These are phyloP conservation scores for Puma concolor DNA, from an alignment of 2,113 vertebrate species.

Conservation along the genomic window DNA sequence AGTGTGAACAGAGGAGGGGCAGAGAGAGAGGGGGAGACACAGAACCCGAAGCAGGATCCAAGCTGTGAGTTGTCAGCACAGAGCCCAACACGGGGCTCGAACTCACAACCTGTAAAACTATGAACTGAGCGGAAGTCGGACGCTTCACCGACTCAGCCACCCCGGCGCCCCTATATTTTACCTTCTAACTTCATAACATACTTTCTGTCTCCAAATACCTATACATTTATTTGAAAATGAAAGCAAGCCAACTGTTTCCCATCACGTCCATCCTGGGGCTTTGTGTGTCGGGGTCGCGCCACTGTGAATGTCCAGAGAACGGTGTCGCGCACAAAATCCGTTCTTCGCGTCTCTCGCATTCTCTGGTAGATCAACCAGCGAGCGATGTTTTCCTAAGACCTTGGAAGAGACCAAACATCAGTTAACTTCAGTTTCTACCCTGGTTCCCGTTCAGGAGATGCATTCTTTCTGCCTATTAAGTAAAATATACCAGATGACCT, in stretches of 20 bases:
- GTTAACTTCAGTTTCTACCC: background rate
- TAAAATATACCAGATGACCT: slow-evolving; percentile 18
- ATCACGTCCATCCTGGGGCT: background rate
- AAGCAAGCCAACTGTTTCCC: slow-evolving; percentile 41
- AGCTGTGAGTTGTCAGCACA: no score
- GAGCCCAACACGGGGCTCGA: no score
- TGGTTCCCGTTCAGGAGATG: background rate
- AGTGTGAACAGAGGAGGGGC: no score
- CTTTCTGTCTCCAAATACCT: background rate
- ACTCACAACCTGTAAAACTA: no score
- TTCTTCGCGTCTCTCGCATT: background rate
- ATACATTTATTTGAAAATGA: slow-evolving; percentile 52
- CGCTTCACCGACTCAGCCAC: no score
- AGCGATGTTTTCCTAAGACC: slow-evolving; percentile 41
- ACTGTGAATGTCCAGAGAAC: background rate
- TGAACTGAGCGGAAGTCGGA: no score
- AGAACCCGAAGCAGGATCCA: no score
- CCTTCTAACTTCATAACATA: background rate
- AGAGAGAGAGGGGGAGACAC: no score
- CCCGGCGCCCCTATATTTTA: background rate
- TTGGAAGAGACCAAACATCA: background rate
- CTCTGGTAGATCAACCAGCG: background rate
- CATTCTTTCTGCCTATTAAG: slow-evolving; percentile 33
- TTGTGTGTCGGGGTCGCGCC: background rate
- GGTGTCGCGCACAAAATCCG: slow-evolving; percentile 12